Conservation (phyloP, 2,888 invertebrate species). For the Phyllotreta striolata region DNA sequence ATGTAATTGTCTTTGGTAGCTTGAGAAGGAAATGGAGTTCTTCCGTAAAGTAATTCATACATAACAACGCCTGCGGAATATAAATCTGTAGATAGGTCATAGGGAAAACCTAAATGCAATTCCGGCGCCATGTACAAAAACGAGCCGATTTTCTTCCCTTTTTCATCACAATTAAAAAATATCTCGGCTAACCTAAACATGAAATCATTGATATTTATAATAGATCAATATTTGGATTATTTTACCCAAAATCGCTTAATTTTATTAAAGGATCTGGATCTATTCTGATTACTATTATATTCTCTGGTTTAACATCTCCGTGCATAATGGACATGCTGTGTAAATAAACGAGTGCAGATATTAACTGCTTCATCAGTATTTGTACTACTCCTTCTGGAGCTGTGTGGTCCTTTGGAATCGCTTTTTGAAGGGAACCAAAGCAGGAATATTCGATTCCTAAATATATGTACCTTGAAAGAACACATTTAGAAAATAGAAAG, state of each 20-base stretch:
- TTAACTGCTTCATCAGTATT: slow-evolving; percentile 38
- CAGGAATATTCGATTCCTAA: slow-evolving; percentile 41
- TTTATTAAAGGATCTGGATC: slow-evolving; percentile 33
- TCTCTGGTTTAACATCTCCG: slow-evolving; percentile 43
- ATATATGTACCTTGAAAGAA: slow-evolving; percentile 40
- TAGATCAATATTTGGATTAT: slow-evolving; percentile 5
- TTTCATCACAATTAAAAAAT: slow-evolving; percentile 8
- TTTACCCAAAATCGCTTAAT: slow-evolving; percentile 43
- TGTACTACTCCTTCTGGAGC: slow-evolving; percentile 29
- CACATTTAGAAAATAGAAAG: neutral
- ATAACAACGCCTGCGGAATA: slow-evolving; percentile 44
- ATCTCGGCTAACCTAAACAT: slow-evolving; percentile 39
- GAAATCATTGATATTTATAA: neutral
- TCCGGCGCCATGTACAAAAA: slow-evolving; percentile 45
- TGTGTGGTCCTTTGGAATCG: slow-evolving; percentile 14
- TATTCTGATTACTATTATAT: slow-evolving; percentile 34
- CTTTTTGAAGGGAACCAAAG: slow-evolving; percentile 31
- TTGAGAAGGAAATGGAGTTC: slow-evolving; percentile 27
- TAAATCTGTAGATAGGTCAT: slow-evolving; percentile 39
- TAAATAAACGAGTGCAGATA: slow-evolving; percentile 37
- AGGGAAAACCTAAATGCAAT: slow-evolving; percentile 37
- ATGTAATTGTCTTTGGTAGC: slow-evolving; percentile 16
- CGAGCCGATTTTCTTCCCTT: slow-evolving; percentile 32
- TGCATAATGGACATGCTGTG: slow-evolving; percentile 39
- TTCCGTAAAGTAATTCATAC: slow-evolving; percentile 38